phyloP scores from a whole-genome alignment of 2,113 vertebrate species.

The Macroglossus sobrinus region DNA sequence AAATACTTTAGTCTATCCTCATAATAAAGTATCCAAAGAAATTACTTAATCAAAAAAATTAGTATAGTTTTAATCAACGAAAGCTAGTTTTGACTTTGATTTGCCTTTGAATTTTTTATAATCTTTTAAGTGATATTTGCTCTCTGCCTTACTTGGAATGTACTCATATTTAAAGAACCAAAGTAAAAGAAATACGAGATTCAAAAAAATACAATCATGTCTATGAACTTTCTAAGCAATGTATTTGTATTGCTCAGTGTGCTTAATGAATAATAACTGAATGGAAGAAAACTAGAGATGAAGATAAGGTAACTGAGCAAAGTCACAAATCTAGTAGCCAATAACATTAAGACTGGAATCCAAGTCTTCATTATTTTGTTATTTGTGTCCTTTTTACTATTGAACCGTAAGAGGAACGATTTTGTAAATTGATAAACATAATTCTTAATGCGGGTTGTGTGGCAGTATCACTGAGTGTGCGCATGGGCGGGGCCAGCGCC shows the following conservation, averaged over 20 bases:
- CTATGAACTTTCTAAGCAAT: neutral
- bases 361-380: neutral
- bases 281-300: neutral
- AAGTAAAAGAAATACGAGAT: neutral
- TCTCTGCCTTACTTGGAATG: neutral
- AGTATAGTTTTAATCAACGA: neutral
- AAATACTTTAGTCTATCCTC: neutral
- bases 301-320: neutral
- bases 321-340: neutral
- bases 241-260: neutral
- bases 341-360: neutral
- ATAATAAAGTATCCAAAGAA: neutral
- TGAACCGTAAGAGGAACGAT: neutral
- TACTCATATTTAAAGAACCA: neutral
- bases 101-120: neutral
- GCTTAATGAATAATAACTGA: neutral
- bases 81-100: neutral
- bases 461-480: no score
- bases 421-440: neutral
- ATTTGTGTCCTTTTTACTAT: neutral
- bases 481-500: accelerated
- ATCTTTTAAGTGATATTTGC: neutral
- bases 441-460: neutral
- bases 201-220: neutral
- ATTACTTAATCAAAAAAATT: neutral